These are phyloP conservation scores for Dynastes tityus DNA, from an alignment of 2,888 invertebrate species.

Conservation along the genomic window DNA sequence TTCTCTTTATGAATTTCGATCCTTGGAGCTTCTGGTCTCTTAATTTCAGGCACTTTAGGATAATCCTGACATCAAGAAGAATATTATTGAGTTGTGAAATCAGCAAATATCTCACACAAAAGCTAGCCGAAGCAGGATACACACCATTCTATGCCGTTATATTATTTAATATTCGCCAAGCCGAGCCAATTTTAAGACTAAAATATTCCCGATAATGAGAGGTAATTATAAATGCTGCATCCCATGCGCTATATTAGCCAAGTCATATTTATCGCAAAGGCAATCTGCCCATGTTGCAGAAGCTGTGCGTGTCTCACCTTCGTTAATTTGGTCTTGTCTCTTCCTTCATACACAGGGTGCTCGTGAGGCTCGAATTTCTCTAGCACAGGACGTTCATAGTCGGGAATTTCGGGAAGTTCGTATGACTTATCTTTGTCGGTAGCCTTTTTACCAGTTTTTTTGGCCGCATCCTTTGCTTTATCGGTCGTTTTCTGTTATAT, in stretches of 20 bases:
- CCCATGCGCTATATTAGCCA: conserved; percentile 42
- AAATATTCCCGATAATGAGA: conserved; percentile 45
- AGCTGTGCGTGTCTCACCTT: conserved; percentile 63
- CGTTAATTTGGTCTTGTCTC: conserved; percentile 69
- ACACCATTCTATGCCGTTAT: conserved; percentile 42
- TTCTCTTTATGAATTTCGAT: conserved; percentile 91
- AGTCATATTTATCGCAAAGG: conserved; percentile 46
- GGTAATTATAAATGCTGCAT: conserved; percentile 51
- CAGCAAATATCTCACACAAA: conserved; percentile 57
- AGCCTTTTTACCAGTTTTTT: conserved; percentile 71
- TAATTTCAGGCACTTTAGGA: conserved; percentile 72
- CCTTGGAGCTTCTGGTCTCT: conserved; percentile 81
- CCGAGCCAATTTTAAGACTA: conserved; percentile 52
- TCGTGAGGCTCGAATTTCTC: conserved; percentile 77
- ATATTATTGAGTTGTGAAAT: conserved; percentile 26
- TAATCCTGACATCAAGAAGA: conserved; percentile 60
- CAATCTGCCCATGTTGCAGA: conserved; percentile 49
- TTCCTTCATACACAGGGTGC: conserved; percentile 70
- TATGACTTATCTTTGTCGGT: conserved; percentile 76
- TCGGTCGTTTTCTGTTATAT: conserved; percentile 59
- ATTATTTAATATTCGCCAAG: conserved; percentile 45
- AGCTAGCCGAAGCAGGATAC: conserved; percentile 48
- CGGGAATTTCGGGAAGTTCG: conserved; percentile 73
- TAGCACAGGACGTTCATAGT: conserved; percentile 84
- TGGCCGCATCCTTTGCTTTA: conserved; percentile 64